phyloP scores from a whole-genome alignment of 2,888 invertebrate genomes.

The Tetragonisca angustula region DNA sequence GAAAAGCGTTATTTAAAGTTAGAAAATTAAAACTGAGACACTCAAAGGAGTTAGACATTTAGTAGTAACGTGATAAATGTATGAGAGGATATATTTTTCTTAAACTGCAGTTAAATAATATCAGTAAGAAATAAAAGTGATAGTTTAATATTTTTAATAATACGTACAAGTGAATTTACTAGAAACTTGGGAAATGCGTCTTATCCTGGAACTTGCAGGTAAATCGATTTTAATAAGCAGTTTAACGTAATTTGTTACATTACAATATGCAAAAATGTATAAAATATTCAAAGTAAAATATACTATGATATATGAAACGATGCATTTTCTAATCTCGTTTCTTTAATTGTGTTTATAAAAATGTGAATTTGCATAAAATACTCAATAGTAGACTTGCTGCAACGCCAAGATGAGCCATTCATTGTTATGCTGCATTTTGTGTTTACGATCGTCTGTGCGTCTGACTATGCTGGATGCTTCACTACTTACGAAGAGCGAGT shows the following conservation, averaged over 20 bases:
- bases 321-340: background rate
- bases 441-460: constrained; percentile 27
- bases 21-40: background rate
- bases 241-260: background rate
- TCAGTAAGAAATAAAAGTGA: too few relatives aligned
- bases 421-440: background rate
- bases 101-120: background rate
- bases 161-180: background rate
- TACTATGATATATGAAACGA: background rate
- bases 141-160: background rate
- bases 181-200: background rate
- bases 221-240: background rate
- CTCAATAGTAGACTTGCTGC: background rate
- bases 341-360: background rate
- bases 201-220: background rate
- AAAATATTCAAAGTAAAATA: background rate
- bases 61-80: background rate
- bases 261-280: background rate
- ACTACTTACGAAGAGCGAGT: constrained; percentile 34
- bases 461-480: constrained; percentile 41
- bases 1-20: background rate
- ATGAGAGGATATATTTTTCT: background rate
- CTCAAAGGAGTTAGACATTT: background rate
- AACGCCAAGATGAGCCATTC: background rate
- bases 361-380: background rate